Conservation (phyloP, 2,113 vertebrate genomes). For the Etheostoma spectabile region DNA sequence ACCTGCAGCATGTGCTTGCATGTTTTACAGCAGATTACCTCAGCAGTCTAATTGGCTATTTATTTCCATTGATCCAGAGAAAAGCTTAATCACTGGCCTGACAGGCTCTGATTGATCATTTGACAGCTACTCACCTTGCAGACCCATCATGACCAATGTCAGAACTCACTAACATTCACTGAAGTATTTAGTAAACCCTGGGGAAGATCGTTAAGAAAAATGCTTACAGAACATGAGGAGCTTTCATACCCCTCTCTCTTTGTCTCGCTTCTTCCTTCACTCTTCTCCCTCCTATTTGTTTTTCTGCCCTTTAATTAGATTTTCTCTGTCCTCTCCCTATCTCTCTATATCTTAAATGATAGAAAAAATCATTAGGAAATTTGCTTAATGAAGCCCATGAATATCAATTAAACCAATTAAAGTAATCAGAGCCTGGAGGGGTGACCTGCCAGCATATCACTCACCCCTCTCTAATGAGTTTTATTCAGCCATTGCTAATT, state of each 20-base stretch:
- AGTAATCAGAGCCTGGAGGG: slow-evolving; percentile 53
- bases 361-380: slow-evolving; percentile 66
- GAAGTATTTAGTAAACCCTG: slow-evolving; percentile 52
- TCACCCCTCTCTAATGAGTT: slow-evolving; percentile 62
- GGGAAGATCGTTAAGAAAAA: slow-evolving; percentile 60
- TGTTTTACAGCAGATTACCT: slow-evolving; percentile 38
- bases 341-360: slow-evolving; percentile 42
- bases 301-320: slow-evolving; percentile 45
- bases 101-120: slow-evolving; percentile 60
- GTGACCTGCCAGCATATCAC: slow-evolving; percentile 55
- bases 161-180: slow-evolving; percentile 52
- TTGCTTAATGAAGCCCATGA: slow-evolving; percentile 60
- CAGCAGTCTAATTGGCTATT: slow-evolving; percentile 69
- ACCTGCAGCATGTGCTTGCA: slow-evolving; percentile 4
- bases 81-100: slow-evolving; percentile 59
- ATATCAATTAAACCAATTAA: slow-evolving; percentile 66
- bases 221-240: slow-evolving; percentile 42
- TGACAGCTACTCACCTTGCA: slow-evolving; percentile 64
- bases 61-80: slow-evolving; percentile 63
- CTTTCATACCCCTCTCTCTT: slow-evolving; percentile 17
- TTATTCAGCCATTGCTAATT: slow-evolving; percentile 55
- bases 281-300: slow-evolving; percentile 17
- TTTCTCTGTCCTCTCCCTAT: slow-evolving; percentile 25
- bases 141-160: slow-evolving; percentile 53
- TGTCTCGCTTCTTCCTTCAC: slow-evolving; percentile 15